phyloP scores from a whole-genome alignment of 2,113 vertebrate species.

The Podiceps cristatus region DNA sequence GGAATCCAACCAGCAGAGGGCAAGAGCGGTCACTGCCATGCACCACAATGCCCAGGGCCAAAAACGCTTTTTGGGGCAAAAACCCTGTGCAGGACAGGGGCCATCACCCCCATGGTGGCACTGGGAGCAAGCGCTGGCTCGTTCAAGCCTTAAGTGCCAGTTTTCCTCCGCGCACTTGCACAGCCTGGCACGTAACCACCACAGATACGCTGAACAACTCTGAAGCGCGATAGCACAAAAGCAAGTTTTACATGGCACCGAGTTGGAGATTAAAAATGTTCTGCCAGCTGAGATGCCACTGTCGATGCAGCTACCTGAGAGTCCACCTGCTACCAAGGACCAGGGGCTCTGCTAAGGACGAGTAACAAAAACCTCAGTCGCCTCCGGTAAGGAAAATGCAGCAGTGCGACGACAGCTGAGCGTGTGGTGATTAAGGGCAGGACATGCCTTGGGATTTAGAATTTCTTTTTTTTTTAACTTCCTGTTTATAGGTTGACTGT shows the following conservation, averaged over 20 bases:
- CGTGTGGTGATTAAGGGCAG: background rate
- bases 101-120: rapidly evolving
- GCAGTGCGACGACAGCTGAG: background rate
- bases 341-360: background rate
- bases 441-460: constrained; percentile 34
- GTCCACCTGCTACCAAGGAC: background rate
- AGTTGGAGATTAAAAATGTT: rapidly evolving
- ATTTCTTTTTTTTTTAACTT: background rate
- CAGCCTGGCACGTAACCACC: background rate
- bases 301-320: background rate
- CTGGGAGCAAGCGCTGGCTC: rapidly evolving
- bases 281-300: background rate
- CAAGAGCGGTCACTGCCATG: background rate
- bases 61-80: rapidly evolving
- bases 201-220: rapidly evolving
- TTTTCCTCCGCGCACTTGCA: rapidly evolving
- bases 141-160: rapidly evolving
- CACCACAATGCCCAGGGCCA: rapidly evolving
- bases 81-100: rapidly evolving
- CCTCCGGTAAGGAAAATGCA: background rate
- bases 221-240: rapidly evolving
- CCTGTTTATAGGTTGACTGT: constrained; percentile 54
- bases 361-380: background rate
- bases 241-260: rapidly evolving
- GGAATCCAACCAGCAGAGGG: background rate